Conservation (phyloP, 2,888 invertebrate genomes). For the Watsonalla cultraria region DNA sequence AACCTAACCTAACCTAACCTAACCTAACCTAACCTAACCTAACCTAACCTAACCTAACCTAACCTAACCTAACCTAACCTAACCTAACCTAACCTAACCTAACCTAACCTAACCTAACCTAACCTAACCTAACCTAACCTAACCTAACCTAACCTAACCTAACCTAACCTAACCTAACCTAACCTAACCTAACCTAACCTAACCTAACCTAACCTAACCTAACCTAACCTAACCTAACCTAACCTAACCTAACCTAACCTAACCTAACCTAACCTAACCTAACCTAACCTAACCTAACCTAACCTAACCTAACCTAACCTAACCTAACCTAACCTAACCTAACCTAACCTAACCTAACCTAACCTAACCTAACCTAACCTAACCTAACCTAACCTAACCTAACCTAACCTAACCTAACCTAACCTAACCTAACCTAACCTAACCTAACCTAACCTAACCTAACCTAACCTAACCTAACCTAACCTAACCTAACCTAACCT, state of each 20-base stretch:
- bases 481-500: too few relatives aligned
- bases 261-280: too few relatives aligned
- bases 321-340: constrained; percentile 11
- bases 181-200: too few relatives aligned
- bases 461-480: too few relatives aligned
- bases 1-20: constrained; percentile 9
- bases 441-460: too few relatives aligned
- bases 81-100: constrained; percentile 11
- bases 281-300: constrained; percentile 11
- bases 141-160: constrained; percentile 9
- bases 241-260: too few relatives aligned
- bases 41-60: constrained; percentile 10
- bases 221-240: too few relatives aligned
- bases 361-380: constrained; percentile 9
- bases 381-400: constrained; percentile 10
- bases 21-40: constrained; percentile 10
- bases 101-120: constrained; percentile 12
- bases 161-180: constrained; percentile 4
- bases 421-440: constrained; percentile 2
- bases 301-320: constrained; percentile 11
- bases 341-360: constrained; percentile 11
- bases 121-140: constrained; percentile 11
- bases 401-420: constrained; percentile 1
- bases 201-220: too few relatives aligned
- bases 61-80: constrained; percentile 10